Percentiles rank a stretch among this genome's conserved stretches.
These are phyloP conservation scores for Temnothorax curvispinosus DNA, from an alignment of 1,140 invertebrate species.

Conservation along the genomic window DNA sequence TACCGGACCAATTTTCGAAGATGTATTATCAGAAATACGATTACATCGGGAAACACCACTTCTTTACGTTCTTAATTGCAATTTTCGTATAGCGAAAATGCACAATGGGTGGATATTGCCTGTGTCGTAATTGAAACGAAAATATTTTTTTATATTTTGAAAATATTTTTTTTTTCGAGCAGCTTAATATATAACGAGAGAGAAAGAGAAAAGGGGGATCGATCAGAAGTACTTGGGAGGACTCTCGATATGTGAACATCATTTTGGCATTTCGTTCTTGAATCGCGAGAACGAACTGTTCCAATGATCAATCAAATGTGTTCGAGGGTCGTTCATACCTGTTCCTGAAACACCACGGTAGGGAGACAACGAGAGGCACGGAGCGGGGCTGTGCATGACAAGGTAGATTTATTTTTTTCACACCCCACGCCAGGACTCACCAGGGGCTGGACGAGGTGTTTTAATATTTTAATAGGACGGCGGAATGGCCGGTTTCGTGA, in stretches of 20 bases:
- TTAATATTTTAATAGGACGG: conserved; percentile 86
- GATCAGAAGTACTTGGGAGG: conserved; percentile 31
- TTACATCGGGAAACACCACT: neutral
- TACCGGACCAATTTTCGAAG: conserved; percentile 15
- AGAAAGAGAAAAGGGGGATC: neutral
- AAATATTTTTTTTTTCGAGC: conserved; percentile 30
- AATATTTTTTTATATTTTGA: conserved; percentile 9
- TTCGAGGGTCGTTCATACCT: conserved; percentile 74
- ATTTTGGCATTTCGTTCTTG: conserved; percentile 54
- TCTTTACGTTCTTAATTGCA: conserved; percentile 44
- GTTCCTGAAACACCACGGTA: conserved; percentile 72
- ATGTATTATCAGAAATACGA: conserved; percentile 17
- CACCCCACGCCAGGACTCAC: conserved; percentile 80
- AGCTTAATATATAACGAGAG: conserved; percentile 13
- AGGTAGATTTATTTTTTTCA: conserved; percentile 85
- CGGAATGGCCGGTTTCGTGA: conserved; percentile 84
- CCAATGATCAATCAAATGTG: conserved; percentile 68
- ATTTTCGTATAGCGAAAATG: conserved; percentile 13
- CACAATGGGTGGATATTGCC: conserved; percentile 10
- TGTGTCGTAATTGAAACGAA: conserved; percentile 4
- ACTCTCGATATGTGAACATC: conserved; percentile 45
- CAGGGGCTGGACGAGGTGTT: conserved; percentile 83
- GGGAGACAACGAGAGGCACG: conserved; percentile 79
- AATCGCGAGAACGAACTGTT: conserved; percentile 62
- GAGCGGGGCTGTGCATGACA: conserved; percentile 84